Base-by-base conservation (phyloP, 2,113 vertebrate species). In the Carettochelys insculpta region DNA sequence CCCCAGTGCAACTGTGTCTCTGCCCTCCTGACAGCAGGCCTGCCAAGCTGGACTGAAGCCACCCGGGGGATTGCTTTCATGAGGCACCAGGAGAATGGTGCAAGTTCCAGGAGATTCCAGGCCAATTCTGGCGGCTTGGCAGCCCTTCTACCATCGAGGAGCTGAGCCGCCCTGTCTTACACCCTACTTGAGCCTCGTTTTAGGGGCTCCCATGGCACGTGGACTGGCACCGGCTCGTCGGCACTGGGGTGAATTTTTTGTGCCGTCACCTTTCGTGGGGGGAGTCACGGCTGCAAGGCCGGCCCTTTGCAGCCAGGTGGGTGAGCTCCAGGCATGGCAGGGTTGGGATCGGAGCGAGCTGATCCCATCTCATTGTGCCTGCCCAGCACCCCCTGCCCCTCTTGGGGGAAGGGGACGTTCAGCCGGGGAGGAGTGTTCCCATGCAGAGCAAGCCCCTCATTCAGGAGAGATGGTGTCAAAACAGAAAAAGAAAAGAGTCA, bases 141-240 rank as follows among this genome's bases (percentile, higher is more conserved):
- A 11, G 11, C 48, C 48, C 48, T 50, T 16, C 19, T n/a, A 38
- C 34, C 34, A 38, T 10, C 19, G 34, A 20, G 17, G 34, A 38
- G 38, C 1, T 22, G 83, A 38, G 43, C 77, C 4, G 47, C 51
- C 19, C 0, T 29, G 1, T 25, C 78, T 80, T 8, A 41, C 34
- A 14, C 20, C 80, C 16, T 43, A 17, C 56, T 81, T 53, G 25
- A 31, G 25, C 82, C 48, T n/a, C 29, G 12, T 52, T 52, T 75
- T 75, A 43, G 17, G 82, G 43, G 84, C 34, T 77, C 65, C 77
- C 81, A 90, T 90, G 86, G 92, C 87, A 87, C 89, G 52, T 82
- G 87, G 86, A 83, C 54, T 51, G 31, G 89, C 81, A 83, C 85
- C 86, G 38, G 19, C 1, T 31, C 45, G 53, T 8, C 52, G 75